phyloP scores from a whole-genome alignment of 2,888 invertebrate species.

The Linyphia triangularis region DNA sequence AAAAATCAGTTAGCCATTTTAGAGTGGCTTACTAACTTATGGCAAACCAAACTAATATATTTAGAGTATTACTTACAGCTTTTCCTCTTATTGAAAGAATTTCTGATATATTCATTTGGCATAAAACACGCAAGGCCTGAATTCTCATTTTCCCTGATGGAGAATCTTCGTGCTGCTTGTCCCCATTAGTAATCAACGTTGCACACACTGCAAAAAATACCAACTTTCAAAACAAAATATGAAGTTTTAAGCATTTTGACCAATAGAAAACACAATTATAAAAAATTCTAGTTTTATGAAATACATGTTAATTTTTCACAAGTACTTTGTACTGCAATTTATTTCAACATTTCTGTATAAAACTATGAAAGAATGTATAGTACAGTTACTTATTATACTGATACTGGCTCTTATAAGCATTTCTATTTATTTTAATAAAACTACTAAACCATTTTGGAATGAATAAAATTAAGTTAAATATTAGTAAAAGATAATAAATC shows the following conservation, averaged over 20 bases:
- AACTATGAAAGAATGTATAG: no score
- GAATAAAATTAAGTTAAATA: neutral
- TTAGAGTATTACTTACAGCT: conserved; percentile 83
- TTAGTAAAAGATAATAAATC: no score
- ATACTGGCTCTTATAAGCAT: neutral
- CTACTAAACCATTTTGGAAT: neutral
- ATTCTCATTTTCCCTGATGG: conserved; percentile 87
- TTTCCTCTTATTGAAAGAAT: conserved; percentile 90
- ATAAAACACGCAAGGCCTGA: conserved; percentile 88
- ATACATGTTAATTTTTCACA: no score
- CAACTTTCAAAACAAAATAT: neutral
- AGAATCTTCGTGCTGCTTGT: conserved; percentile 92
- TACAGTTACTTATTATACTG: no score
- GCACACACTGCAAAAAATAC: conserved; percentile 86
- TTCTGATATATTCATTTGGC: conserved; percentile 93
- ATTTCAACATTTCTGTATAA: no score
- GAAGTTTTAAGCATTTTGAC: neutral
- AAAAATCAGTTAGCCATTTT: no score
- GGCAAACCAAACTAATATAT: no score
- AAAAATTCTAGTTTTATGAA: no score
- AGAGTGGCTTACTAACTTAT: no score
- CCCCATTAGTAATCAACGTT: conserved; percentile 91
- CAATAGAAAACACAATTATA: neutral
- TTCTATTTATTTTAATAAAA: neutral
- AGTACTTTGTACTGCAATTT: no score